These are phyloP conservation scores for Physella acuta DNA, from an alignment of 1,140 invertebrate species.

Conservation along the genomic window DNA sequence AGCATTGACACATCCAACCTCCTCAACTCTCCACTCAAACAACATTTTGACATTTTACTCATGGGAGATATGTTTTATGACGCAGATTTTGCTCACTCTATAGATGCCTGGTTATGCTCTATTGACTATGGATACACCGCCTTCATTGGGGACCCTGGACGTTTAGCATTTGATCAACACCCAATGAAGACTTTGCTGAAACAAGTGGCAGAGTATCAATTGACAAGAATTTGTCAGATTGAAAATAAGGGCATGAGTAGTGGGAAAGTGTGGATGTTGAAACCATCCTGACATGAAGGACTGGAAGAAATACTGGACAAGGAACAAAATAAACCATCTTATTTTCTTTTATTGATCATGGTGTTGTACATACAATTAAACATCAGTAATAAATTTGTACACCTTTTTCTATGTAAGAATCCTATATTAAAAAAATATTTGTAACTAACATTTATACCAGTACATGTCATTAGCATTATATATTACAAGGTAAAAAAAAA, in stretches of 20 bases:
- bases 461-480: too few relatives aligned
- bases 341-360: too few relatives aligned
- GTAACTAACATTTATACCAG: too few relatives aligned
- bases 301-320: too few relatives aligned
- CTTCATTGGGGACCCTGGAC: conserved; percentile 37
- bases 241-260: conserved; percentile 38
- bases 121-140: conserved; percentile 18
- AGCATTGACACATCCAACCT: background rate
- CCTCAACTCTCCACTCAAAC: background rate
- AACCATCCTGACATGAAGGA: too few relatives aligned
- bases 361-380: too few relatives aligned
- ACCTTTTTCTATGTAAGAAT: too few relatives aligned
- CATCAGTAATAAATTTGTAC: too few relatives aligned
- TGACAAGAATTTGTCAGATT: conserved; percentile 25
- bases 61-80: conserved; percentile 53
- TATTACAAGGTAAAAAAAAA: too few relatives aligned
- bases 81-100: conserved; percentile 26
- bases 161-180: conserved; percentile 29
- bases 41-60: conserved; percentile 36
- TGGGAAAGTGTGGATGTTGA: conserved; percentile 30
- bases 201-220: conserved; percentile 31
- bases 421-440: too few relatives aligned
- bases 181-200: conserved; percentile 28
- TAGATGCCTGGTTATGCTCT: conserved; percentile 32
- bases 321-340: too few relatives aligned